Conservation (phyloP, 1,140 invertebrate genomes). For the Scaptomyza pallida region DNA sequence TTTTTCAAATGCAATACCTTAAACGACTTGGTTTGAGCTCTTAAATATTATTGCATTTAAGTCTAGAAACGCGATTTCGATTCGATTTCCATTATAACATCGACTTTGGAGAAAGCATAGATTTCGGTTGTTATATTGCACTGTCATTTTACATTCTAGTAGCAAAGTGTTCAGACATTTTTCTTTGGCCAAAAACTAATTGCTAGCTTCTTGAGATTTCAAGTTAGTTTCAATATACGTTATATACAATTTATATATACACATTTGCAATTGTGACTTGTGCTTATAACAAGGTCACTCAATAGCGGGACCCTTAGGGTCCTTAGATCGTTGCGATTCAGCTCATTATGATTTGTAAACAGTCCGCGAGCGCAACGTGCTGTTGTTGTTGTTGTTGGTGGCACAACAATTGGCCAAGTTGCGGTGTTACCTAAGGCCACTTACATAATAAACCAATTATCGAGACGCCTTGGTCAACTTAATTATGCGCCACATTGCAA, state of each 20-base stretch:
- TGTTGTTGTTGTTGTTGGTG: not conserved
- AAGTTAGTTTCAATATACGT: not conserved
- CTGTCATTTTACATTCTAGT: too few species aligned
- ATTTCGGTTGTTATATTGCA: too few species aligned
- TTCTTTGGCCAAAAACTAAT: too few species aligned
- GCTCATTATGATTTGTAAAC: constrained; percentile 17
- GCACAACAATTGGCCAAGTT: constrained; percentile 44
- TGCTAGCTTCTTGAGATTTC: too few species aligned
- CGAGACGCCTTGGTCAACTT: constrained; percentile 49
- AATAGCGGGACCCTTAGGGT: not conserved
- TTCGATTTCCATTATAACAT: too few species aligned
- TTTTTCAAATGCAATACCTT: too few species aligned
- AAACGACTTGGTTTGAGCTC: too few species aligned
- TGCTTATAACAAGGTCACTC: not conserved
- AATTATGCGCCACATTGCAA: constrained; percentile 62
- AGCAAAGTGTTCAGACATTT: too few species aligned
- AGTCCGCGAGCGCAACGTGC: not conserved
- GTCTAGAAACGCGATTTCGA: too few species aligned
- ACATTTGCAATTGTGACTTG: not conserved
- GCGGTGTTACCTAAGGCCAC: constrained; percentile 45
- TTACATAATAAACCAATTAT: constrained; percentile 78
- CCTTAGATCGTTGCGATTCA: constrained; percentile 18
- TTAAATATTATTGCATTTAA: too few species aligned
- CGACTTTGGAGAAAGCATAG: too few species aligned
- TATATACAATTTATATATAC: too few species aligned